These are phyloP conservation scores for Drosophila mojavensis DNA, from an alignment of 1,140 invertebrate species.

Conservation along the genomic window DNA sequence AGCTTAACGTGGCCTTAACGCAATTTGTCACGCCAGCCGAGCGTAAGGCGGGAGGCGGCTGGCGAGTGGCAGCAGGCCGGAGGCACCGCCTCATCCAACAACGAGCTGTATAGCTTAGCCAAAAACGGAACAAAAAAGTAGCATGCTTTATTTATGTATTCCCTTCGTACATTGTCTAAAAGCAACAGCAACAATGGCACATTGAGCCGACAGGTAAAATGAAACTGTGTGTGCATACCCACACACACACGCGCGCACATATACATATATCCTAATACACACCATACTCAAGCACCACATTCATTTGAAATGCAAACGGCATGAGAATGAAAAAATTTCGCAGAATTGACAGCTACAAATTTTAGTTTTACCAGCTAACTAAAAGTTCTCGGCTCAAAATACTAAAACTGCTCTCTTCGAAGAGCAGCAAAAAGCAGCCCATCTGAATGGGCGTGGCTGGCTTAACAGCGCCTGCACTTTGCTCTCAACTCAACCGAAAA, in stretches of 20 bases:
- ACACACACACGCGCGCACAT: constrained; percentile 1
- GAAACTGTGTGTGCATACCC: constrained; percentile 43
- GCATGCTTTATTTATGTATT: constrained; percentile 31
- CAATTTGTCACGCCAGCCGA: constrained; percentile 69
- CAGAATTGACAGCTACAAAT: constrained; percentile 57
- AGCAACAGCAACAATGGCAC: constrained; percentile 34
- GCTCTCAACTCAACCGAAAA: constrained; percentile 17
- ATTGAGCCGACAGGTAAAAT: constrained; percentile 68
- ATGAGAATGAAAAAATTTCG: constrained; percentile 57
- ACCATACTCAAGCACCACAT: constrained; percentile 8
- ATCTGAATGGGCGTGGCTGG: not conserved
- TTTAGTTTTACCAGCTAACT: constrained; percentile 13
- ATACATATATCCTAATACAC: not conserved
- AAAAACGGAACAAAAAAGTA: constrained; percentile 4
- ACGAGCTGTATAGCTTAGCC: not conserved
- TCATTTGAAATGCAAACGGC: constrained; percentile 46
- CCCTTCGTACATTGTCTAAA: constrained; percentile 34
- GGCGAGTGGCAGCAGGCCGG: constrained; percentile 5
- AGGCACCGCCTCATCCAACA: constrained; percentile 9
- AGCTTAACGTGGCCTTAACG: constrained; percentile 74
- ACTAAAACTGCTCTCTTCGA: constrained; percentile 33
- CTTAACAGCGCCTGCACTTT: constrained; percentile 36
- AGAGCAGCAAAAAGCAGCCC: no score
- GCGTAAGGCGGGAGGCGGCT: not conserved
- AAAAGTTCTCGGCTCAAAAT: constrained; percentile 18